These are phyloP conservation scores for Parnassius smintheus DNA, from an alignment of 2,888 invertebrate species.

Conservation along the genomic window DNA sequence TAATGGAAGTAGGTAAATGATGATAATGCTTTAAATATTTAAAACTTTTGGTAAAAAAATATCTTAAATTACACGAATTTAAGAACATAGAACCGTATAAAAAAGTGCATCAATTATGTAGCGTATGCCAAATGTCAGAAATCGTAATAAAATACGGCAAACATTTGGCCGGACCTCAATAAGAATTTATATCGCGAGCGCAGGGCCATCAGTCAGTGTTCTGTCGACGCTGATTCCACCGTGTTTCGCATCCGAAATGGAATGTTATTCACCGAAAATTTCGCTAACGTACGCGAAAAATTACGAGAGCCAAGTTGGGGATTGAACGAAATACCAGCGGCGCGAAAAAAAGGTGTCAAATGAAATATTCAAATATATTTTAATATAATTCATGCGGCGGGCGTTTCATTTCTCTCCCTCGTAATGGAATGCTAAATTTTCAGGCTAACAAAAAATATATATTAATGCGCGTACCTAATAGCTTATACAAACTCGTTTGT, in stretches of 20 bases:
- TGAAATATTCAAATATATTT: slow-evolving; percentile 82
- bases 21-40: too few relatives aligned
- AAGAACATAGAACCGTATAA: too few relatives aligned
- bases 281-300: slow-evolving; percentile 76
- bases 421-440: slow-evolving; percentile 82
- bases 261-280: slow-evolving; percentile 79
- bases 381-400: slow-evolving; percentile 82
- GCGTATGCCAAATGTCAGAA: slow-evolving; percentile 12
- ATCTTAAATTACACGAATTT: too few relatives aligned
- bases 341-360: slow-evolving; percentile 79
- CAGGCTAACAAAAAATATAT: slow-evolving; percentile 81
- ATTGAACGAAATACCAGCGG: slow-evolving; percentile 78
- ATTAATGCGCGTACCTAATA: slow-evolving; percentile 82
- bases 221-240: slow-evolving; percentile 77
- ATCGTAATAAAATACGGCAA: slow-evolving; percentile 31
- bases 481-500: slow-evolving; percentile 82
- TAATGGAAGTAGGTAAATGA: too few relatives aligned
- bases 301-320: slow-evolving; percentile 71
- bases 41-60: too few relatives aligned
- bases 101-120: too few relatives aligned
- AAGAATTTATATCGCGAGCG: slow-evolving; percentile 66
- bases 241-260: slow-evolving; percentile 76
- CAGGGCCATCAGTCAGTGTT: slow-evolving; percentile 71
- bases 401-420: slow-evolving; percentile 81
- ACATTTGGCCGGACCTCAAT: slow-evolving; percentile 58